Percentiles rank a stretch among this genome's conserved stretches.
Conservation (phyloP, 2,888 invertebrate species). For the Frankliniella fusca region DNA sequence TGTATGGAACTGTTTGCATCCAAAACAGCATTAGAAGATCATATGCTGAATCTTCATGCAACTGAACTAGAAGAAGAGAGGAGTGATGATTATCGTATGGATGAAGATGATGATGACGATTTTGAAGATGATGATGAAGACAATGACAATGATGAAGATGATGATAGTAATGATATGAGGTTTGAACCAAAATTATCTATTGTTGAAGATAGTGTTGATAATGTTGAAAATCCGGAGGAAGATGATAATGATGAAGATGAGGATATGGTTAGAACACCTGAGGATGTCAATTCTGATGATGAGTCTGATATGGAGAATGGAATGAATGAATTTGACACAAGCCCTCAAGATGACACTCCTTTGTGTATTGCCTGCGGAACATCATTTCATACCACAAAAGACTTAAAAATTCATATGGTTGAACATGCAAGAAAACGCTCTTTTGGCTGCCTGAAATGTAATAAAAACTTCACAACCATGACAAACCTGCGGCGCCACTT, state of each 20-base stretch:
- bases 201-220: background rate
- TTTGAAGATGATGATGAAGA: background rate
- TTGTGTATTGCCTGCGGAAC: background rate
- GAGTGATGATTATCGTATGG: background rate
- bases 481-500: constrained; percentile 7
- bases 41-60: background rate
- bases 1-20: constrained; percentile 7
- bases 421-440: constrained; percentile 41
- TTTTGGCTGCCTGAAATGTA: constrained; percentile 46
- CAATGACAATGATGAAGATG: background rate
- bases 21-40: background rate
- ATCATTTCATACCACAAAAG: background rate
- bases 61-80: background rate
- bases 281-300: background rate
- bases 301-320: constrained; percentile 7
- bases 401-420: constrained; percentile 41
- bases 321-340: background rate
- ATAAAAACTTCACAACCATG: constrained; percentile 42
- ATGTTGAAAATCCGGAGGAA: background rate
- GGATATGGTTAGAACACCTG: background rate
- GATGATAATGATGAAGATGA: constrained; percentile 11
- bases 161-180: background rate
- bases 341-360: constrained; percentile 6
- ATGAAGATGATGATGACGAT: constrained; percentile 3
- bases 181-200: background rate